Base-by-base conservation (phyloP, 2,113 vertebrate genomes). In the Tachysurus fulvidraco region DNA sequence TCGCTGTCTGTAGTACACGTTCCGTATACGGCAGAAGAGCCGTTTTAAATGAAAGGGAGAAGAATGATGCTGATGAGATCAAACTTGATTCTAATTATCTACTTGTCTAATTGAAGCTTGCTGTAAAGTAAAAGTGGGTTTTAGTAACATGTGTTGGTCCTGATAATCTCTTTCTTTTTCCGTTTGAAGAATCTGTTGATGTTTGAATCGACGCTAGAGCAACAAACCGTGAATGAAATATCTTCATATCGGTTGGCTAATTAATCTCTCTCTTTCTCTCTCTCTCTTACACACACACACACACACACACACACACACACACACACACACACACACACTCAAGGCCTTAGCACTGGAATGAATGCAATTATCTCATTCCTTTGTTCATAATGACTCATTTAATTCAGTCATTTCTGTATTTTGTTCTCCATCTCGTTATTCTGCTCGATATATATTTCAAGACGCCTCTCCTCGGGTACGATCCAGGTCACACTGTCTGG, bases 301-400 rank as follows among this genome's bases (percentile, higher is more conserved):
- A 50, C 41, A 30, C 36, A n/a, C n/a, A n/a, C n/a, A 57, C 82
- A 76, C 69, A 81, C 87, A 90, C 83, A 85, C 28, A 82, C 41
- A 60, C 73, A 59, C 83, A 73, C 78, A 79, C 36, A 76, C 81
- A 50, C 57, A 23, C 4, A 50, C 41, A 30, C 36, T 69, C 30
- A 69, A 69, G 64, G 54, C 85, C 67, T 62, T 87, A 90, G 83
- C 67, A 83, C 10, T 25, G 57, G 88, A 88, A 91, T 88, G 62
- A 86, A 78, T 83, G 85, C 79, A 92, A 93, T 93, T 93, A 93
- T 84, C 78, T 88, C 65, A 55, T 87, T 91, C 44, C 87, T 91
- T 91, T 92, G 89, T 93, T 93, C 65, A 74, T 93, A 69, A 52
- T 62, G 78, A 84, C 87, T 85, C 86, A 80, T 88, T 89, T 91